phyloP scores from a whole-genome alignment of 1,140 invertebrate genomes.

The Drosophila melanica region DNA sequence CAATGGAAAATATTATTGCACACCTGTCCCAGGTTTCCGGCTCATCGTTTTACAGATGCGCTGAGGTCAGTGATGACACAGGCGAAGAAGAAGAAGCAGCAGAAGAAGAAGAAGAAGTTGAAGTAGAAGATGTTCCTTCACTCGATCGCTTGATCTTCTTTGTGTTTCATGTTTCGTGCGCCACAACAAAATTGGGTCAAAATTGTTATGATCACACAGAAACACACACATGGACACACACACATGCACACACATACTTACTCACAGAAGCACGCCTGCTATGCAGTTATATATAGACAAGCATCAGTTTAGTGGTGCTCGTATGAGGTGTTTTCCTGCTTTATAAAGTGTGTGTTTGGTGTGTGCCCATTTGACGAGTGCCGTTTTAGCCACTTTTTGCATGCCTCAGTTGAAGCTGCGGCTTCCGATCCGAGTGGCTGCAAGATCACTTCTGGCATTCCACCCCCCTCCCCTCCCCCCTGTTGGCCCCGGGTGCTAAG shows the following conservation, averaged over 20 bases:
- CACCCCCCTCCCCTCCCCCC: too few species aligned
- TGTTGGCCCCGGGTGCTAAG: background rate
- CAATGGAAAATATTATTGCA: background rate
- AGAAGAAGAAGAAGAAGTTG: conserved; percentile 38
- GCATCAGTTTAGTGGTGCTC: conserved; percentile 3
- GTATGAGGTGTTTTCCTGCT: conserved; percentile 69
- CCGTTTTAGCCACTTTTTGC: conserved; percentile 57
- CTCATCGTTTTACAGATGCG: conserved; percentile 67
- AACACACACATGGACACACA: conserved; percentile 49
- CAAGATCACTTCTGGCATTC: conserved; percentile 24
- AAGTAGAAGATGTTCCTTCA: conserved; percentile 44
- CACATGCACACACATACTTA: conserved; percentile 15
- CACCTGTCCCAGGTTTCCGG: conserved; percentile 45
- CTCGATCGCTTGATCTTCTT: conserved; percentile 34
- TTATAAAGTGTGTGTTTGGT: conserved; percentile 39
- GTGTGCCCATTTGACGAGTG: conserved; percentile 65
- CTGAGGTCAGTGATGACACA: conserved; percentile 73
- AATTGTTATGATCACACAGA: conserved; percentile 81
- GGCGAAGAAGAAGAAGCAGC: conserved; percentile 31
- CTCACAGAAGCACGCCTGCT: conserved; percentile 50
- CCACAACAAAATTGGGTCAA: conserved; percentile 74
- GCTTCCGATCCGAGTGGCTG: conserved; percentile 1
- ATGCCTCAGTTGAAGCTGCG: conserved; percentile 33
- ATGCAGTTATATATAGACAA: conserved; percentile 76
- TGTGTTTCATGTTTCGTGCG: conserved; percentile 53